phyloP scores from a whole-genome alignment of 2,113 vertebrate genomes.

The Paramisgurnus dabryanus region DNA sequence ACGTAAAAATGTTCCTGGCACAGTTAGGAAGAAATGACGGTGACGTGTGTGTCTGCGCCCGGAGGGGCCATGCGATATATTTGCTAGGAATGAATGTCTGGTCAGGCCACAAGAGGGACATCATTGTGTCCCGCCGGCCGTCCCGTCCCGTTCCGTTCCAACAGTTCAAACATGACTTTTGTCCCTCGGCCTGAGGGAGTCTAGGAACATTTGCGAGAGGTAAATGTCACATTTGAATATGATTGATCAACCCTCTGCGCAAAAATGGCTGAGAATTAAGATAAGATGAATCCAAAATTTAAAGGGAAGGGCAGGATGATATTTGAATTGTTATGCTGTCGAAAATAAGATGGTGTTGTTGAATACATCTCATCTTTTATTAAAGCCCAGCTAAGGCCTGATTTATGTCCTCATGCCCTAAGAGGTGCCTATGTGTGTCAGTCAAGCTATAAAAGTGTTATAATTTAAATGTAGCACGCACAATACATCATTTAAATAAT shows the following conservation, averaged over 20 bases:
- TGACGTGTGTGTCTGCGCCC: neutral
- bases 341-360: slow-evolving; percentile 10
- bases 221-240: slow-evolving; percentile 62
- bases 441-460: slow-evolving; percentile 1
- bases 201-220: slow-evolving; percentile 56
- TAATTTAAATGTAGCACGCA: neutral
- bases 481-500: neutral
- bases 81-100: slow-evolving; percentile 33
- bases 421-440: neutral
- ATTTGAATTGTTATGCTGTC: slow-evolving; percentile 18
- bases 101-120: slow-evolving; percentile 33
- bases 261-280: slow-evolving; percentile 46
- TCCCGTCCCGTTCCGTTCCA: slow-evolving; percentile 32
- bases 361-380: slow-evolving; percentile 1
- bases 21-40: neutral
- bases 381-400: slow-evolving; percentile 14
- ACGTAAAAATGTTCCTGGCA: neutral
- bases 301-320: neutral
- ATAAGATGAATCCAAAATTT: slow-evolving; percentile 33
- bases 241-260: slow-evolving; percentile 48
- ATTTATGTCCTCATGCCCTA: neutral
- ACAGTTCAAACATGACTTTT: slow-evolving; percentile 58
- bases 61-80: neutral
- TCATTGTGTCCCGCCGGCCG: neutral
- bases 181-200: slow-evolving; percentile 53